A percentile compares a stretch with the other conserved stretches of the same genome.
Evolutionary conservation across 2,113 vertebrate genomes (phyloP).

Genomic region (Pipra filicauda): DNA sequence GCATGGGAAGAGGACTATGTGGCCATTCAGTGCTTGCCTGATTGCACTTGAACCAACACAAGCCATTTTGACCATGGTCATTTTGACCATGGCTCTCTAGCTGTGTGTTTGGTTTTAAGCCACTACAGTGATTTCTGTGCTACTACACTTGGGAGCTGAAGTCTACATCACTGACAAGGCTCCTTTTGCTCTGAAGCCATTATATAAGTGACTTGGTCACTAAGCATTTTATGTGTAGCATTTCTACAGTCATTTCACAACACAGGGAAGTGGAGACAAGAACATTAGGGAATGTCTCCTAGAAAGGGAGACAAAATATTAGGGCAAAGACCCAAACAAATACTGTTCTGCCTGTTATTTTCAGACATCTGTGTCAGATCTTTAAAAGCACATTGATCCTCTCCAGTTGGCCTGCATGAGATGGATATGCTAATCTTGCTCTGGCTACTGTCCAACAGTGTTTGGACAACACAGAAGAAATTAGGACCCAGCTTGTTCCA

Average conservation of each 20-base stretch:
- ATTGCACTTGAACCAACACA: neutral
- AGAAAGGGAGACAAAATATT: neutral
- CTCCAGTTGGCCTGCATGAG: neutral
- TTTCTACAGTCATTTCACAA: neutral
- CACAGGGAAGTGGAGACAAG: neutral
- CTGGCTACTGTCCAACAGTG: neutral
- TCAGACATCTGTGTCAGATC: neutral
- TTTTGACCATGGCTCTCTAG: neutral
- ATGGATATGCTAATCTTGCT: neutral
- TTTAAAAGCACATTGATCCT: neutral
- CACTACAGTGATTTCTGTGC: neutral
- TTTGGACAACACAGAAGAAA: neutral
- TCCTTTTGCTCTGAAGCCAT: neutral
- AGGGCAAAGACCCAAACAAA: neutral
- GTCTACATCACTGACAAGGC: neutral
- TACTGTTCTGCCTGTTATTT: neutral
- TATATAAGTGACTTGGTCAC: neutral
- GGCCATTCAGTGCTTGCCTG: neutral
- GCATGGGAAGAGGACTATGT: rapidly evolving
- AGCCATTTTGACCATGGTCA: neutral
- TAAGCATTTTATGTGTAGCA: neutral
- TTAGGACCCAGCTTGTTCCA: neutral
- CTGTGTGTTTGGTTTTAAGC: neutral
- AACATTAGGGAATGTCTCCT: neutral
- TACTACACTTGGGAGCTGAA: neutral